These are phyloP conservation scores for Antechinus stuartii DNA, from an alignment of 2,113 vertebrate species.

Conservation along the genomic window DNA sequence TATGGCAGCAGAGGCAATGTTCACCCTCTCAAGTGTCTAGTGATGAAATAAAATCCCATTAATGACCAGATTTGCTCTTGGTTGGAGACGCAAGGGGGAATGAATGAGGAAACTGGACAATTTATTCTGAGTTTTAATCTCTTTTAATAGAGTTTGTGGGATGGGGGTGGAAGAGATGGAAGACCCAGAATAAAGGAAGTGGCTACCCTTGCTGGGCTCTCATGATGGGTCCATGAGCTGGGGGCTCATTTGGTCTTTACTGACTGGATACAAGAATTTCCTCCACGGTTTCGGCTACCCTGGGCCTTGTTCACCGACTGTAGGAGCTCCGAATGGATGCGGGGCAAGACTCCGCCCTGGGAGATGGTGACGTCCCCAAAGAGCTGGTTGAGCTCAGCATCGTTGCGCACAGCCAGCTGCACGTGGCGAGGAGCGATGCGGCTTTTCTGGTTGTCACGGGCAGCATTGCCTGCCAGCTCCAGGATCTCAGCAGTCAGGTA, in stretches of 20 bases:
- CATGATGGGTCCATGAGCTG: background rate
- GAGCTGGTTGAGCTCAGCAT: constrained; percentile 93
- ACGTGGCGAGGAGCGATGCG: constrained; percentile 94
- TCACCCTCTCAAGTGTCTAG: background rate
- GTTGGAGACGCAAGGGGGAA: background rate
- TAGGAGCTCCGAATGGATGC: constrained; percentile 93
- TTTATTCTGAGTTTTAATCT: background rate
- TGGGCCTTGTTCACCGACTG: constrained; percentile 86
- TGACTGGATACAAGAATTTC: background rate
- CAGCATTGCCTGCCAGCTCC: constrained; percentile 85
- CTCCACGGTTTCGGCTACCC: constrained; percentile 15
- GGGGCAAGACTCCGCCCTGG: constrained; percentile 92
- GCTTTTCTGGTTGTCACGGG: constrained; percentile 95
- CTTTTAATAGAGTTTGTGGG: constrained; percentile 4
- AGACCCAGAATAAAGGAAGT: background rate
- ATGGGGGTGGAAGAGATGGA: background rate
- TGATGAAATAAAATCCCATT: background rate
- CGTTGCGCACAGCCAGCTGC: constrained; percentile 93
- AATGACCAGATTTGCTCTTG: background rate
- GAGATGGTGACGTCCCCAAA: constrained; percentile 94
- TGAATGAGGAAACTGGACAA: background rate
- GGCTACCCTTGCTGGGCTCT: background rate
- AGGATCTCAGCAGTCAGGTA: constrained; percentile 89
- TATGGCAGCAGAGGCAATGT: no score
- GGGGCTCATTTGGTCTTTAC: background rate